phyloP scores from a whole-genome alignment of 2,797 vertebrate genomes.

The Amblyopsis hoosieri region DNA sequence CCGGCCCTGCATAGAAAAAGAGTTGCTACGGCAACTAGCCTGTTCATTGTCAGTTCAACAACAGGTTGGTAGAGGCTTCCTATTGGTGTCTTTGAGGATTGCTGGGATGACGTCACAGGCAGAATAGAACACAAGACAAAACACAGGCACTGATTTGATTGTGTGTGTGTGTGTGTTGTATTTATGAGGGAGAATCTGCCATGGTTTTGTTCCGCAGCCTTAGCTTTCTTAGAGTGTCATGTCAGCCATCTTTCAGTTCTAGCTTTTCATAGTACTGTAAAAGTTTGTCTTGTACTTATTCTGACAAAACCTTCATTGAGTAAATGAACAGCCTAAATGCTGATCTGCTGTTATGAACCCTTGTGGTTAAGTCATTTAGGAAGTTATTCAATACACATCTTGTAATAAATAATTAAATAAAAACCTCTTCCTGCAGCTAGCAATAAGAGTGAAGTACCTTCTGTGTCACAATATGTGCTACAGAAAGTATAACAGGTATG shows the following conservation, averaged over 20 bases:
- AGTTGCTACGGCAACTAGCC: conserved; percentile 19
- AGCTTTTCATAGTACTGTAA: not conserved
- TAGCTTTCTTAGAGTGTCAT: not conserved
- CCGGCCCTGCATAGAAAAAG: conserved; percentile 7
- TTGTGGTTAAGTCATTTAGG: conserved; percentile 13
- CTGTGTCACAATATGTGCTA: too few relatives aligned
- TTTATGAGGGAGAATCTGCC: not conserved
- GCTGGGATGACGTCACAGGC: not conserved
- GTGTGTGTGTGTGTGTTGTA: conserved; percentile 7
- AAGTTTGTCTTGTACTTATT: not conserved
- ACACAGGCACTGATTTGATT: conserved; percentile 3
- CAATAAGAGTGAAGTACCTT: not conserved
- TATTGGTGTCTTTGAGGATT: conserved; percentile 12
- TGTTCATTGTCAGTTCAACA: not conserved
- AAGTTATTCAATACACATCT: conserved; percentile 24
- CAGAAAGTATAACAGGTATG: too few relatives aligned
- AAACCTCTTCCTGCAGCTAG: not conserved
- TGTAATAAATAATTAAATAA: conserved; percentile 29
- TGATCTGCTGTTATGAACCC: conserved; percentile 54
- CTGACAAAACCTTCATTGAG: conserved; percentile 34
- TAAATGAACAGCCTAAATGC: conserved; percentile 57
- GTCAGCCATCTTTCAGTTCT: not conserved
- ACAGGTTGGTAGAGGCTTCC: conserved; percentile 13
- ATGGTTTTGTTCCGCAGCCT: conserved; percentile 5
- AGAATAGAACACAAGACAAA: conserved; percentile 13